phyloP scores from a whole-genome alignment of 92 coral and sea anemone genomes.

The Umimayanthus kanabou region DNA sequence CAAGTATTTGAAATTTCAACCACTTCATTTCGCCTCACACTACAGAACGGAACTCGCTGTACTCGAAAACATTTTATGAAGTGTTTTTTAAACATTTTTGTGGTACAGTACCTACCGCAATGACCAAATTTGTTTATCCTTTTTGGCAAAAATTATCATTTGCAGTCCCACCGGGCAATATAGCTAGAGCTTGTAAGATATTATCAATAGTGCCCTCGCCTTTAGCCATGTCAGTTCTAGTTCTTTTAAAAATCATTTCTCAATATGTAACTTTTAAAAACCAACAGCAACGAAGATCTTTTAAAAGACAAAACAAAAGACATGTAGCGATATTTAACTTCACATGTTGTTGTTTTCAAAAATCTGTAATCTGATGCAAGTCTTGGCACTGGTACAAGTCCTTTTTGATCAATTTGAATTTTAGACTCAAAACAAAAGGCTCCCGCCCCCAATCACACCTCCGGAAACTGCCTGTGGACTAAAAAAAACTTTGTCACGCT shows the following conservation, averaged over 20 bases:
- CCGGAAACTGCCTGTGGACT: not conserved
- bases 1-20: no score
- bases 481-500: not conserved
- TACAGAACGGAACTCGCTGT: no score
- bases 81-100: no score
- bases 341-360: no score
- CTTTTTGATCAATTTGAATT: not conserved
- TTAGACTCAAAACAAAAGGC: not conserved
- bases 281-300: no score
- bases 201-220: not conserved
- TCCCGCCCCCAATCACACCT: constrained; percentile 9
- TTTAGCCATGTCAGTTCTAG: no score
- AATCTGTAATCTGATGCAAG: not conserved
- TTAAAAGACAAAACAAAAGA: no score
- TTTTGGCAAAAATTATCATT: not conserved
- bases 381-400: not conserved
- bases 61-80: no score
- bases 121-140: not conserved
- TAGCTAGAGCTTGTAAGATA: not conserved
- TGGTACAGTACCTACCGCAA: not conserved
- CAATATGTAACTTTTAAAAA: no score
- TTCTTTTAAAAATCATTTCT: no score
- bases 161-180: not conserved
- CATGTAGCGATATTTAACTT: no score
- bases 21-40: no score